Base-by-base conservation (phyloP, 2,888 invertebrate genomes). In the Microctonus brassicae region DNA sequence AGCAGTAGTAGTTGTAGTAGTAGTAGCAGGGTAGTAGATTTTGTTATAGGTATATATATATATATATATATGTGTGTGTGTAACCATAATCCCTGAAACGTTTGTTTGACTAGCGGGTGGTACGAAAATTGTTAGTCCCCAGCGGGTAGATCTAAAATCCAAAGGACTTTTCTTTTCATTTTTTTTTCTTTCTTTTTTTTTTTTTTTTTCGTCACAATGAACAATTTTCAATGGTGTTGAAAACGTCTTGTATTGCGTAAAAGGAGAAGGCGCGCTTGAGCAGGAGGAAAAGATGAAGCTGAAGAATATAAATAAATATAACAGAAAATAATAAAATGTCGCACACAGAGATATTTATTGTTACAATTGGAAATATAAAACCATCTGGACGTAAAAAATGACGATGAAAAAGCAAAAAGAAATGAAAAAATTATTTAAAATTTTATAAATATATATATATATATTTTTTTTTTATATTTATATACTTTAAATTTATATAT, bases 361-460 rank as follows among this genome's bases (percentile, higher is more conserved):
- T 66, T 66, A 39, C 65, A 57, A 57, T 66, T 66, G 55, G 57
- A 66, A 57, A 66, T 57, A n/a, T n/a, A n/a, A 66, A 53, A 53
- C 42, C 29, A 17, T 63, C 57, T 36, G 57, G 65, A 66, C 55
- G 57, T n/a, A 39, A 17, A 39, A 57, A 57, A 39, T 57, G 36
- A 36, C 34, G n/a, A 22, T n/a, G n/a, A n/a, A n/a, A n/a, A n/a
- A n/a, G n/a, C n/a, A 66, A 17, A 66, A 17, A 66, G 57, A 39
- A 57, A 57, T 57, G 57, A 66, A 39, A 66, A 66, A 66, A 57
- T n/a, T n/a, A n/a, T n/a, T 36, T 26, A 66, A 24, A 34, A n/a
- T 33, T 34, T 9, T 24, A 55, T n/a, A 26, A 13, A 26, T 6
- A 55, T 26, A 55, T 47, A 47, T 9, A 22, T 34, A 34, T 62